A percentile compares a stretch with the other conserved stretches of the same genome.
phyloP scores from a whole-genome alignment of 2,113 vertebrate species.

The Nothobranchius furzeri region DNA sequence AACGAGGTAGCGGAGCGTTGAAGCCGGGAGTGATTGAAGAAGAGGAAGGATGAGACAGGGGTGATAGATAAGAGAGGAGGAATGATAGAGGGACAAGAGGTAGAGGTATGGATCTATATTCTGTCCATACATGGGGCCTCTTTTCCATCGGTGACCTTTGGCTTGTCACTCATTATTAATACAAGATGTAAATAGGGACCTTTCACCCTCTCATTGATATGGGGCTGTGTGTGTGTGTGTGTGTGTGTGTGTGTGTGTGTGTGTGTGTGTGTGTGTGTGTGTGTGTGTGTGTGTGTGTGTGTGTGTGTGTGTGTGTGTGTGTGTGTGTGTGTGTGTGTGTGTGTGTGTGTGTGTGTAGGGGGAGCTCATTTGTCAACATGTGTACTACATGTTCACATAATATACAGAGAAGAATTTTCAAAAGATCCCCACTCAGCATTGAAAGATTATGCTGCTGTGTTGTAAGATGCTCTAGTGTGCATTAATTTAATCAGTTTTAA shows the following conservation, averaged over 20 bases:
- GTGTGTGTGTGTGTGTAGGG: slow-evolving; percentile 36
- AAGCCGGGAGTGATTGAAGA: slow-evolving; percentile 10
- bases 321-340: slow-evolving; percentile 61
- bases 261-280: slow-evolving; percentile 44
- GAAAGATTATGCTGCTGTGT: too few species aligned
- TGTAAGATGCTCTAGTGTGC: not conserved
- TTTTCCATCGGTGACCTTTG: slow-evolving; percentile 77
- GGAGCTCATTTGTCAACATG: slow-evolving; percentile 64
- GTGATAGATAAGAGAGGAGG: slow-evolving; percentile 54
- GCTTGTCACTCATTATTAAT: slow-evolving; percentile 83
- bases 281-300: slow-evolving; percentile 4
- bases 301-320: slow-evolving; percentile 19
- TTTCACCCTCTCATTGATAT: slow-evolving; percentile 83
- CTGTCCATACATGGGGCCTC: slow-evolving; percentile 70
- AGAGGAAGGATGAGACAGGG: slow-evolving; percentile 33
- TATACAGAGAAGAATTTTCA: slow-evolving; percentile 36
- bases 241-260: slow-evolving; percentile 34
- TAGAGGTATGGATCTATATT: slow-evolving; percentile 75
- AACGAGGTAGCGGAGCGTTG: not conserved
- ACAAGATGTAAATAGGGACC: slow-evolving; percentile 83
- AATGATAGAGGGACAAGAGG: slow-evolving; percentile 42
- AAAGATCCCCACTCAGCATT: slow-evolving; percentile 12
- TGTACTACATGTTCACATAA: slow-evolving; percentile 31
- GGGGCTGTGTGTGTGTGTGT: slow-evolving; percentile 67
- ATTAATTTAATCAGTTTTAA: too few species aligned